phyloP scores from a whole-genome alignment of 2,797 vertebrate genomes.

The Hyperoplus lanceolatus region DNA sequence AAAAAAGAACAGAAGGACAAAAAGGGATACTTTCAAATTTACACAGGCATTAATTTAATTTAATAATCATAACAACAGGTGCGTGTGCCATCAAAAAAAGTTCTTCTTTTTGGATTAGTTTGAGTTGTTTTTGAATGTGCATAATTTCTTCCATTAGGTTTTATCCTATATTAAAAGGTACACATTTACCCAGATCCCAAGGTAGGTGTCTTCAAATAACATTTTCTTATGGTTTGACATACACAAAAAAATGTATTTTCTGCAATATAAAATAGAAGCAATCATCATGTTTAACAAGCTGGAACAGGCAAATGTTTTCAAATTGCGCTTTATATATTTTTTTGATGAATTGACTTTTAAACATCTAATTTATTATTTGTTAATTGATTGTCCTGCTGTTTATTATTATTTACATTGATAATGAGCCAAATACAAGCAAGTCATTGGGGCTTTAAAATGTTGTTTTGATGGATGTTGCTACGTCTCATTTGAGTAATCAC shows the following conservation, averaged over 20 bases:
- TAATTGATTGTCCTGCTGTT: background rate
- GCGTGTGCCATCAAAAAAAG: conserved; percentile 6
- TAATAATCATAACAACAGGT: conserved; percentile 7
- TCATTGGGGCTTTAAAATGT: background rate
- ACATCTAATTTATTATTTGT: background rate
- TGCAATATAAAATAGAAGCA: background rate
- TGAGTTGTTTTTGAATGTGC: conserved; percentile 8
- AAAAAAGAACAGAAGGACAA: conserved; percentile 13
- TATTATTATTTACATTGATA: background rate
- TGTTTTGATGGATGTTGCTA: background rate
- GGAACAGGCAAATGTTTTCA: background rate
- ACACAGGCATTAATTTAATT: conserved; percentile 29
- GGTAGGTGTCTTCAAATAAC: background rate
- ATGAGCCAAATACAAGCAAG: background rate
- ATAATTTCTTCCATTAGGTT: background rate
- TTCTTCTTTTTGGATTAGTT: background rate
- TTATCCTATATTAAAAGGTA: too few species aligned
- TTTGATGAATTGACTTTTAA: background rate
- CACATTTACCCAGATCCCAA: background rate
- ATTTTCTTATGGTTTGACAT: background rate
- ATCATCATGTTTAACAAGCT: background rate
- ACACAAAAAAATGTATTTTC: background rate
- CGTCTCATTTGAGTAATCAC: conserved; percentile 17
- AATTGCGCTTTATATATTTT: background rate
- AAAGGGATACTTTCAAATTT: conserved; percentile 30